Base-by-base conservation (phyloP, 2,797 vertebrate species). In the Rhinella marina region DNA sequence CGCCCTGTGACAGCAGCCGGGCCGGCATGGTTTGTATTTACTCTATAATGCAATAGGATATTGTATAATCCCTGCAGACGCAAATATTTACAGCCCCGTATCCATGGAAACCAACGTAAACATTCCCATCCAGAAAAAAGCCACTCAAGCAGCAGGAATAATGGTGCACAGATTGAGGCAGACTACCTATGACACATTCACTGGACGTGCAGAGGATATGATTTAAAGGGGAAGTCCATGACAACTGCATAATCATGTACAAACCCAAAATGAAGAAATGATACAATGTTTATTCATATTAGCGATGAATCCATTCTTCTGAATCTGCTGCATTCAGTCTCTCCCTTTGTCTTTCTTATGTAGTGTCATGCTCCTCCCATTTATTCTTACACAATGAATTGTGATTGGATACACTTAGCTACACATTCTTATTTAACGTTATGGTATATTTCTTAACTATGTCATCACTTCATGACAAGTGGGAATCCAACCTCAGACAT, bases 61-160 rank as follows among this genome's bases (percentile, higher is more conserved):
- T 52, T 68, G 62, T 68, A 57, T 77, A 86, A 82, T 89, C 84
- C 79, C 72, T 13, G 27, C 25, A 86, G 88, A 86, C 77, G 68
- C 80, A 89, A 89, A 89, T 89, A 89, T 89, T 89, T 89, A 86
- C 80, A 29, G 54, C 16, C 61, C 72, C 21, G 52, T 86, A 76
- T 70, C 84, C 88, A 82, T 61, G 73, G 80, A 81, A 75, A 82
- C 73, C 88, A 86, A 52, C 59, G 62, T 72, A 86, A 89, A 89
- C 72, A 86, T 76, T 66, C 66, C 48, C 68, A 84, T 68, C n/a
- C 5, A 6, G 25, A n/a, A 32, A n/a, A 32, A 32, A 57, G 50
- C 61, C 61, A 29, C 23, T 32, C 2, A 11, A 61, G 56, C 78
- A 41, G 59, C 12, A 48, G n/a, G 21, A 50, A n/a, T 11, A 4